These are phyloP conservation scores for Ylistrum balloti DNA, from an alignment of 1,140 invertebrate genomes.

Conservation along the genomic window DNA sequence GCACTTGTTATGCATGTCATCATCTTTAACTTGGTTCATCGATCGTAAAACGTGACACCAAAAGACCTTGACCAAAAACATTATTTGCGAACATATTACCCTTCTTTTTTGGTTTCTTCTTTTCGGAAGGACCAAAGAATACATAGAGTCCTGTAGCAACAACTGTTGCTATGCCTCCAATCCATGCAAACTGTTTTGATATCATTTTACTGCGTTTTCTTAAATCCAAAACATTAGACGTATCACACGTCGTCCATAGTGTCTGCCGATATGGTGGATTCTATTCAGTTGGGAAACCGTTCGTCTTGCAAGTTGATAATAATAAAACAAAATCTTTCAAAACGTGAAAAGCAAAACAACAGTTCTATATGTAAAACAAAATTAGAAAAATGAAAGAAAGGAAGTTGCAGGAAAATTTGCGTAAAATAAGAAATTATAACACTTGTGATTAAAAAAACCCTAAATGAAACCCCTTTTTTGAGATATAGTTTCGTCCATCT, in stretches of 20 bases:
- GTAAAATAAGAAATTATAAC: too few species aligned
- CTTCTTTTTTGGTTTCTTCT: constrained; percentile 65
- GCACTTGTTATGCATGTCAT: too few species aligned
- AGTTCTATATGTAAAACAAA: too few species aligned
- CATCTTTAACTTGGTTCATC: background rate
- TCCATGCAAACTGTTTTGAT: constrained; percentile 46
- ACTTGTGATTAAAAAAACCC: too few species aligned
- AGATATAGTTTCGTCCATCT: background rate
- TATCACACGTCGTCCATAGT: constrained; percentile 6
- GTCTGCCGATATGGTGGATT: constrained; percentile 8
- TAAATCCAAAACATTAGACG: background rate
- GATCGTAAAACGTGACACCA: background rate
- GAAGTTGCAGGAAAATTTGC: too few species aligned
- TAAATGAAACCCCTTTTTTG: background rate
- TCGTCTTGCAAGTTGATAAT: too few species aligned
- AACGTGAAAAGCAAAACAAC: too few species aligned
- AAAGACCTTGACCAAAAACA: background rate
- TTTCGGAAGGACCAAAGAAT: constrained; percentile 67
- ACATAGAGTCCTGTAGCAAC: constrained; percentile 70
- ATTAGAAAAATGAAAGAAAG: too few species aligned
- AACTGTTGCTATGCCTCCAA: constrained; percentile 68
- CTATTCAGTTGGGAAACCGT: too few species aligned
- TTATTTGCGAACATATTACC: constrained; percentile 54
- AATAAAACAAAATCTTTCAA: too few species aligned
- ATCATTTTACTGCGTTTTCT: background rate